Conservation (phyloP, 2,113 vertebrate species). For the Pungitius pungitius region DNA sequence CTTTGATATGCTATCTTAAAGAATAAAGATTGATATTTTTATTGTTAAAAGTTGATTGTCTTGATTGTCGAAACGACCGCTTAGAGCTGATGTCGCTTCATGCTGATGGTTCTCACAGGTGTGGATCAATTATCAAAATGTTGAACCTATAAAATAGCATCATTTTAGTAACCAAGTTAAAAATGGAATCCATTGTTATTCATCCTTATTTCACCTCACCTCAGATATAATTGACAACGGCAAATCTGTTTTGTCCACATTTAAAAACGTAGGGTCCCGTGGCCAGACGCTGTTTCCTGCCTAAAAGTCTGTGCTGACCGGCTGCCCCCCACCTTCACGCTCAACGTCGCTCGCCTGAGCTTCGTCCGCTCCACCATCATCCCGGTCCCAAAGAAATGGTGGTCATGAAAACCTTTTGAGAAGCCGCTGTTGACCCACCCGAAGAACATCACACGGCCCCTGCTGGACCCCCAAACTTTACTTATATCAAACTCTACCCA, state of each 20-base stretch:
- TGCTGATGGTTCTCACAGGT: not conserved
- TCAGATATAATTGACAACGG: not conserved
- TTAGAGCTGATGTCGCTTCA: not conserved
- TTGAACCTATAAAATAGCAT: conserved; percentile 3
- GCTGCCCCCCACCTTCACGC: too few species aligned
- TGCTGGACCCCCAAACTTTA: too few species aligned
- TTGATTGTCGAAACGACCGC: conserved; percentile 18
- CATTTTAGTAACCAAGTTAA: not conserved
- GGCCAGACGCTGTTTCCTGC: too few species aligned
- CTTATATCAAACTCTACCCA: too few species aligned
- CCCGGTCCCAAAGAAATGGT: too few species aligned
- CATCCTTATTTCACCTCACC: not conserved
- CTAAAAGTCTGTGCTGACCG: too few species aligned
- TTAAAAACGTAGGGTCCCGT: too few species aligned
- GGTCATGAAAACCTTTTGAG: too few species aligned
- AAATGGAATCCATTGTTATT: not conserved
- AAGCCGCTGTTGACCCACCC: too few species aligned
- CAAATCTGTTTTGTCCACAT: conserved; percentile 1
- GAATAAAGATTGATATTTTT: conserved; percentile 93
- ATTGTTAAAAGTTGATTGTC: conserved; percentile 65
- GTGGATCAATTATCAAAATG: not conserved
- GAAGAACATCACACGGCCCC: too few species aligned
- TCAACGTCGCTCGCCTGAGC: too few species aligned
- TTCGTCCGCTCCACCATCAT: too few species aligned
- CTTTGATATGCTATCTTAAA: conserved; percentile 93